Evolutionary conservation across 2,888 invertebrate genomes (phyloP).

Genomic region (Orthonychiurus folsomi): DNA sequence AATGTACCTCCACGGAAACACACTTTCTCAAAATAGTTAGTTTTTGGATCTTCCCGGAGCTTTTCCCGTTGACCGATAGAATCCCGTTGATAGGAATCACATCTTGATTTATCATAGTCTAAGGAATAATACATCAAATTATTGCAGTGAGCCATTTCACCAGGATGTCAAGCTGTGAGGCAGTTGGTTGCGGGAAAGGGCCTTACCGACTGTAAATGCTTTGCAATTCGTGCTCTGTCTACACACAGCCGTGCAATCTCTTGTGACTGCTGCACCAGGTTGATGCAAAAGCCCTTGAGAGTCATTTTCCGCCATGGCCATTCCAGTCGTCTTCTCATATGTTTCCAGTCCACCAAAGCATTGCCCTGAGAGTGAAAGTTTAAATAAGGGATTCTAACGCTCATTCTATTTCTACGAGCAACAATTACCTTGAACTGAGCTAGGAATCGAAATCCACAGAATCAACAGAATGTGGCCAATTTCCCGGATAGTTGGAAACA

Average conservation of each 20-base stretch:
- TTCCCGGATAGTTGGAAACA: conserved; percentile 37
- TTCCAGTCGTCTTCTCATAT: conserved; percentile 46
- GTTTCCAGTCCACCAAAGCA: conserved; percentile 47
- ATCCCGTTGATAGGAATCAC: conserved; percentile 44
- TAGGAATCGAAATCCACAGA: conserved; percentile 27
- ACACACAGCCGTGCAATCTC: conserved; percentile 46
- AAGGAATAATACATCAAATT: conserved; percentile 13
- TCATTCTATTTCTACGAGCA: no score
- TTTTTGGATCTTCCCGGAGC: conserved; percentile 43
- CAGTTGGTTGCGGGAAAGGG: no score
- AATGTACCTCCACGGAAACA: conserved; percentile 44
- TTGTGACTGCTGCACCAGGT: conserved; percentile 45
- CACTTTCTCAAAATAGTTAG: conserved; percentile 46
- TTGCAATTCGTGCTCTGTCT: conserved; percentile 43
- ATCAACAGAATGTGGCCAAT: conserved; percentile 34
- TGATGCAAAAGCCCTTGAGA: conserved; percentile 44
- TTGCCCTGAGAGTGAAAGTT: conserved; percentile 41
- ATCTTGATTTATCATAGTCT: conserved; percentile 45
- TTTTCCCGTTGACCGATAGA: conserved; percentile 43
- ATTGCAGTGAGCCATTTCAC: not conserved
- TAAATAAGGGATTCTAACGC: no score
- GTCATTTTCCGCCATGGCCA: conserved; percentile 42
- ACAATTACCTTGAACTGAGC: conserved; percentile 6
- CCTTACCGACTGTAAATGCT: conserved; percentile 44
- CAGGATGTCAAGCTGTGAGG: not conserved